These are phyloP conservation scores for Drosophila saltans DNA, from an alignment of 1,140 invertebrate species.

Conservation along the genomic window DNA sequence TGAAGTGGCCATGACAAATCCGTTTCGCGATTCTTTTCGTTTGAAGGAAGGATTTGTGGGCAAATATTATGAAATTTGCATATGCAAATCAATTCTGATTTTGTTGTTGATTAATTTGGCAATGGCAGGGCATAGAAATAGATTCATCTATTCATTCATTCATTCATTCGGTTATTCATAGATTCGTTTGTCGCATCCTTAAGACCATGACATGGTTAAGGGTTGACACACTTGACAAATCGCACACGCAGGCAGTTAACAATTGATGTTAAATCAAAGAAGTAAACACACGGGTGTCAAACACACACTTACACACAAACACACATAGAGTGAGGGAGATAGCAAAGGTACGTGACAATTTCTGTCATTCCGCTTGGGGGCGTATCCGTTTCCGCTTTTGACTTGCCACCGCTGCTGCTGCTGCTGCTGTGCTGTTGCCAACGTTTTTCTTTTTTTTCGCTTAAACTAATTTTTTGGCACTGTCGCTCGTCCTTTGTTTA, in stretches of 20 bases:
- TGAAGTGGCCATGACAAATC: constrained; percentile 53
- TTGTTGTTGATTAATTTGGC: constrained; percentile 26
- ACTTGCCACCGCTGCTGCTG: constrained; percentile 40
- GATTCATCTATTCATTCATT: not conserved
- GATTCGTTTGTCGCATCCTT: constrained; percentile 7
- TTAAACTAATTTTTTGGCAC: constrained; percentile 57
- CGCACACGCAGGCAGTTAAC: constrained; percentile 59
- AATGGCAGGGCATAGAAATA: constrained; percentile 7
- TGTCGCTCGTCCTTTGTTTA: constrained; percentile 46
- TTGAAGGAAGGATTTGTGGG: constrained; percentile 34
- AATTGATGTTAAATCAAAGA: constrained; percentile 74
- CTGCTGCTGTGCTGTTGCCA: constrained; percentile 23
- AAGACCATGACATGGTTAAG: not conserved
- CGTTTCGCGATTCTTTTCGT: constrained; percentile 7
- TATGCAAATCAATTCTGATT: constrained; percentile 41
- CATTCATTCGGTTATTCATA: constrained; percentile 16
- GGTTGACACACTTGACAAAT: constrained; percentile 58
- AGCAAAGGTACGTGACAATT: constrained; percentile 54
- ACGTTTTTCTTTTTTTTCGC: constrained; percentile 34
- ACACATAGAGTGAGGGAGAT: constrained; percentile 20
- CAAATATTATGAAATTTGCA: constrained; percentile 39
- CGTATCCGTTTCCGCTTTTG: constrained; percentile 61
- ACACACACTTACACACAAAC: constrained; percentile 27
- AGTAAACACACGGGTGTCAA: constrained; percentile 40
- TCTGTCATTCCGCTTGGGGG: constrained; percentile 58